Conservation (phyloP, 64 coral and sea anemone genomes). For the Hydrozoanthus tunicans region DNA sequence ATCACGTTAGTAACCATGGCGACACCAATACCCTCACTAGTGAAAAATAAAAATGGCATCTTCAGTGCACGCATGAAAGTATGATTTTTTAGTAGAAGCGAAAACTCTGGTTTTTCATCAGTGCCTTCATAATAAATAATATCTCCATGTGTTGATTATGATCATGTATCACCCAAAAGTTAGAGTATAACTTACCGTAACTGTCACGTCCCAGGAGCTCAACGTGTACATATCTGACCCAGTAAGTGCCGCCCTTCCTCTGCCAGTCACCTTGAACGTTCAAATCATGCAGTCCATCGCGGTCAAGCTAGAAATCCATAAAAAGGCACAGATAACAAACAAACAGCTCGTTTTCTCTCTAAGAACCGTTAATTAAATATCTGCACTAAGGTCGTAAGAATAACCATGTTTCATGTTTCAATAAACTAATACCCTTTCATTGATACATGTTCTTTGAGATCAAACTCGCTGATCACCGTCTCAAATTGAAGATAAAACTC, state of each 20-base stretch:
- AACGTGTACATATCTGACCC: slow-evolving; percentile 97
- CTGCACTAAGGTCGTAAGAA: neutral
- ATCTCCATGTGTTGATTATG: too few relatives aligned
- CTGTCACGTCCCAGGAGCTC: slow-evolving; percentile 89
- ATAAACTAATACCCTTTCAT: too few relatives aligned
- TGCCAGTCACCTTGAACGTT: slow-evolving; percentile 99
- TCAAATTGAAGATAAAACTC: neutral
- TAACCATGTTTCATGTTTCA: too few relatives aligned
- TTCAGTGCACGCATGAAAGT: too few relatives aligned
- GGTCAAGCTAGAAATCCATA: slow-evolving; percentile 79
- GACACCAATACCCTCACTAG: too few relatives aligned
- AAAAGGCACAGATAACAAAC: neutral
- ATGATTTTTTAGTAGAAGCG: too few relatives aligned
- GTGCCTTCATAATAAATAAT: too few relatives aligned
- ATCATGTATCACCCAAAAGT: neutral
- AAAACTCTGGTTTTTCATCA: too few relatives aligned
- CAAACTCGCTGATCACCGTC: neutral
- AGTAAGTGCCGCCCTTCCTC: slow-evolving; percentile 96
- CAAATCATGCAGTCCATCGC: slow-evolving; percentile 96
- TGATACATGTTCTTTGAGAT: too few relatives aligned
- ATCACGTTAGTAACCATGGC: too few relatives aligned
- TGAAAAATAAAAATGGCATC: too few relatives aligned
- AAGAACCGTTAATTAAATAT: neutral
- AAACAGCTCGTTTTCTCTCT: too few relatives aligned
- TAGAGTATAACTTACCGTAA: slow-evolving; percentile 62